These are phyloP conservation scores for Scolopax bukidnonensis DNA, from an alignment of 2,797 vertebrate species.

Conservation along the genomic window DNA sequence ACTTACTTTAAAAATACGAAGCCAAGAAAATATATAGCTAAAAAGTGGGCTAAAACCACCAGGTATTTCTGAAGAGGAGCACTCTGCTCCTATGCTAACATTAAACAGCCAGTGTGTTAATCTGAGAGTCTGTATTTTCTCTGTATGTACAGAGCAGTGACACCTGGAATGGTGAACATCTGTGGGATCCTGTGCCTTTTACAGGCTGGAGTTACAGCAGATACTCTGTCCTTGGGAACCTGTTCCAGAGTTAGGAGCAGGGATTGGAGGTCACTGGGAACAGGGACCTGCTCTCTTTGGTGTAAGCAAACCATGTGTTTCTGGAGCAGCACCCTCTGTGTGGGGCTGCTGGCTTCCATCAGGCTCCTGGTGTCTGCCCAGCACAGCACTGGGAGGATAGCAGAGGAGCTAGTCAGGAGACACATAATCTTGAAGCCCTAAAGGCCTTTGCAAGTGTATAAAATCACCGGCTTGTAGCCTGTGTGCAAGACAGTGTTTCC, in stretches of 20 bases:
- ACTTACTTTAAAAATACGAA: neutral
- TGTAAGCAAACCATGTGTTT: accelerated
- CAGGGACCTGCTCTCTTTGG: neutral
- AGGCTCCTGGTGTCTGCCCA: neutral
- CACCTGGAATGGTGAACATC: accelerated
- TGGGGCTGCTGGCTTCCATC: neutral
- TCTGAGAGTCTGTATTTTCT: neutral
- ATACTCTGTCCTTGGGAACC: neutral
- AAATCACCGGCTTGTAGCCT: neutral
- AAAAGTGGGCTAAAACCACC: neutral
- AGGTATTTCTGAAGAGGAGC: neutral
- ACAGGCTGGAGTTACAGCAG: neutral
- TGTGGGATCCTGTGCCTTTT: neutral
- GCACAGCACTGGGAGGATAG: neutral
- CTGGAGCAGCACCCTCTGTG: neutral
- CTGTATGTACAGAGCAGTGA: neutral
- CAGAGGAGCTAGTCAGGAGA: neutral
- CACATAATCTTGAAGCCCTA: neutral
- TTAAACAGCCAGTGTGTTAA: neutral
- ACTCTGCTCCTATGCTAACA: neutral
- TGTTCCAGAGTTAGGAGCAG: neutral
- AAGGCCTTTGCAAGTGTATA: neutral
- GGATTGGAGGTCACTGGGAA: neutral
- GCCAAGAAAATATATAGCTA: neutral
- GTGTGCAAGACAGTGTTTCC: neutral